phyloP scores from a whole-genome alignment of 2,888 invertebrate genomes.

The Mystacides longicornis region DNA sequence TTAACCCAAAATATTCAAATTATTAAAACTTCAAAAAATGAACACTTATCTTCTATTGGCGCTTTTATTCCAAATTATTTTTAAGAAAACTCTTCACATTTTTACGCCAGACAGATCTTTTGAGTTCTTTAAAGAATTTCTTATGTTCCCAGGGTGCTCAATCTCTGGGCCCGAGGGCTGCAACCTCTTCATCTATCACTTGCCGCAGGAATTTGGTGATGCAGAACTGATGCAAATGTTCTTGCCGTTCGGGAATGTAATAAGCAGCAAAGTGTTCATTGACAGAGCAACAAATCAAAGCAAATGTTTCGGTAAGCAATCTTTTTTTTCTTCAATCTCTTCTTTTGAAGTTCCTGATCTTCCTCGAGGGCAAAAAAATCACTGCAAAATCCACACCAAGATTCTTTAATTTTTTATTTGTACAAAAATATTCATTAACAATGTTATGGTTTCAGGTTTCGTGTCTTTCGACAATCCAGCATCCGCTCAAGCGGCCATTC shows the following conservation, averaged over 20 bases:
- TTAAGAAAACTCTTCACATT: neutral
- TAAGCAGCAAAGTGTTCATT: slow-evolving; percentile 99
- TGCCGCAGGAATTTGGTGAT: slow-evolving; percentile 99
- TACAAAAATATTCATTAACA: no score
- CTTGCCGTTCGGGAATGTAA: slow-evolving; percentile 98
- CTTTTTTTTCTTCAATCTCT: no score
- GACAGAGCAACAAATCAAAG: slow-evolving; percentile 99
- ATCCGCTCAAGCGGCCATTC: slow-evolving; percentile 97
- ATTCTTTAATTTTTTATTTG: no score
- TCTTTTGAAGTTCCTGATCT: no score
- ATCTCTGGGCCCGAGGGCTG: slow-evolving; percentile 99
- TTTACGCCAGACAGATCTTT: slow-evolving; percentile 40
- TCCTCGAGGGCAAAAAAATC: no score
- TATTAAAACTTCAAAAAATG: neutral
- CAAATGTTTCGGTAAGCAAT: slow-evolving; percentile 99
- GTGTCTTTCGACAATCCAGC: slow-evolving; percentile 99
- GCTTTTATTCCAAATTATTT: neutral
- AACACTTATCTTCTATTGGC: neutral
- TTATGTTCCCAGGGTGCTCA: slow-evolving; percentile 81
- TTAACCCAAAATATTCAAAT: neutral
- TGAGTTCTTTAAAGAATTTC: slow-evolving; percentile 62
- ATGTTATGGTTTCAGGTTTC: slow-evolving; percentile 68
- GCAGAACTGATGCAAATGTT: slow-evolving; percentile 99
- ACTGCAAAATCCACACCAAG: no score
- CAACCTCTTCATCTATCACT: slow-evolving; percentile 99